These are phyloP conservation scores for Podiceps cristatus DNA, from an alignment of 2,113 vertebrate species.

Conservation along the genomic window DNA sequence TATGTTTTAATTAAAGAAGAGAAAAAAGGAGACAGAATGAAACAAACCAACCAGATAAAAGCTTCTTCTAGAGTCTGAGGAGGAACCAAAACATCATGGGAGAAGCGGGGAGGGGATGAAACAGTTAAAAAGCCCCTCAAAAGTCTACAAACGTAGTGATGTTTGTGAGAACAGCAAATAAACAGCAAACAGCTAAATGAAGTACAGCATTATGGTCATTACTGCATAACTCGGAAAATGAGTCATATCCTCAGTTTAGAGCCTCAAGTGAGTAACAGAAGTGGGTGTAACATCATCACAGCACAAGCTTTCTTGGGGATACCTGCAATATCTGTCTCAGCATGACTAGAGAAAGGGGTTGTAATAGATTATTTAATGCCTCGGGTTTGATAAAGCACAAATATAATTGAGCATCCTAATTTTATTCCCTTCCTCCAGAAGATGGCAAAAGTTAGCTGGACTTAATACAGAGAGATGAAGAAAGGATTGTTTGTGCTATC, in stretches of 20 bases:
- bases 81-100: background rate
- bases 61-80: background rate
- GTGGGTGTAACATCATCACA: background rate
- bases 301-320: background rate
- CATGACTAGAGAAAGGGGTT: background rate
- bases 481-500: background rate
- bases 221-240: background rate
- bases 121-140: background rate
- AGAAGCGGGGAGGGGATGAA: background rate
- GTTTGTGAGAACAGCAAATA: background rate
- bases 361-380: background rate
- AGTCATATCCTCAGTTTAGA: background rate
- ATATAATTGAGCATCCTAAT: background rate
- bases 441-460: slow-evolving; percentile 60
- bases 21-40: background rate
- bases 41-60: background rate
- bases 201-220: background rate
- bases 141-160: background rate
- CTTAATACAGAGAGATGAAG: background rate
- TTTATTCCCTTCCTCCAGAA: slow-evolving; percentile 58
- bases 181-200: background rate
- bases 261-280: background rate
- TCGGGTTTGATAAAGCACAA: background rate
- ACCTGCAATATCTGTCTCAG: background rate
- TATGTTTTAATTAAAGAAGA: background rate